Percentiles rank a stretch among this genome's conserved stretches.
Evolutionary conservation across 2,888 invertebrate genomes (phyloP).

Genomic region (Cerastoderma edule): DNA sequence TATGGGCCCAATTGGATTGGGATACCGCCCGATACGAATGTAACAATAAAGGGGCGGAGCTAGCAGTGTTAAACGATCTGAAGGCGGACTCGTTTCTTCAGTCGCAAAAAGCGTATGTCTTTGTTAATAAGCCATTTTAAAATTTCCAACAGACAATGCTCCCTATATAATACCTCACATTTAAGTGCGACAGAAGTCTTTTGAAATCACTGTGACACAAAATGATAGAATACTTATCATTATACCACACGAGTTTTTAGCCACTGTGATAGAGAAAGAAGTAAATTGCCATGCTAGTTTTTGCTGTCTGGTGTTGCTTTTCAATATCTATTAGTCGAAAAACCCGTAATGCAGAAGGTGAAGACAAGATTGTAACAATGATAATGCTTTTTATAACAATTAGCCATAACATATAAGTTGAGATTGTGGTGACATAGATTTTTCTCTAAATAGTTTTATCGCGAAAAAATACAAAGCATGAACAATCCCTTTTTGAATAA

Average conservation of each 20-base stretch:
- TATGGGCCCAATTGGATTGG: slow-evolving; percentile 5
- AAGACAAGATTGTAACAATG: neutral
- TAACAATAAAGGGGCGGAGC: slow-evolving; percentile 25
- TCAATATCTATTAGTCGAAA: neutral
- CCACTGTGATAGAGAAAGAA: neutral
- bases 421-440: neutral
- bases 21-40: neutral
- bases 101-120: slow-evolving; percentile 2
- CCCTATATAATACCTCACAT: neutral
- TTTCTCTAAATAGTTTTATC: neutral
- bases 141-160: neutral
- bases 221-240: too few relatives aligned
- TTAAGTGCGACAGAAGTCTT: too few relatives aligned
- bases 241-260: too few relatives aligned
- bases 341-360: neutral
- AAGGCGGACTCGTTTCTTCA: slow-evolving; percentile 12
- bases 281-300: neutral
- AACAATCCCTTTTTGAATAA: neutral
- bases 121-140: neutral
- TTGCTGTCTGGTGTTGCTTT: neutral
- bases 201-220: too few relatives aligned
- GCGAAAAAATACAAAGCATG: neutral
- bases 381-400: neutral
- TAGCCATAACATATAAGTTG: too few relatives aligned
- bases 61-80: slow-evolving; percentile 4